Conservation (phyloP, 2,888 invertebrate genomes). For the Nomada goodeniana region DNA sequence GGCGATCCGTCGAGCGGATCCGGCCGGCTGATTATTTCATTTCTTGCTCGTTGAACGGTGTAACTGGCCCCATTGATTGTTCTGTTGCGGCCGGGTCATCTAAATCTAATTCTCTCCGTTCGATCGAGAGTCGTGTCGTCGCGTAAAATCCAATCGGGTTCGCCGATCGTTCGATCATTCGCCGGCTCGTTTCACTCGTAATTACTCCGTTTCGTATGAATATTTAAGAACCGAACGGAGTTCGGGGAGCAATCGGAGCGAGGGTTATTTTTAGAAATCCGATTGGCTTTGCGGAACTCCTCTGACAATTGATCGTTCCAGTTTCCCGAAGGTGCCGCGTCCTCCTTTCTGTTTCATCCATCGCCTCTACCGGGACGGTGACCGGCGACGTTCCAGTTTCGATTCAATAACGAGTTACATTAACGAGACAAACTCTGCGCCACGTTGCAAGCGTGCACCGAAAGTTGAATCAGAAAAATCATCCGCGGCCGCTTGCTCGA, state of each 20-base stretch:
- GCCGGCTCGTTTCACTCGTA: not conserved
- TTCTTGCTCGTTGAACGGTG: conserved; percentile 32
- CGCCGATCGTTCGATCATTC: not conserved
- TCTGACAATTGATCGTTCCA: not conserved
- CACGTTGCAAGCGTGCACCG: not conserved
- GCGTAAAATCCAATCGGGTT: not conserved
- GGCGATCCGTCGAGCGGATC: not conserved
- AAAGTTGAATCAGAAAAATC: not conserved
- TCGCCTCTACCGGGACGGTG: not conserved
- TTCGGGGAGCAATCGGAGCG: not conserved
- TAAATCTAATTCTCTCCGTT: conserved; percentile 26
- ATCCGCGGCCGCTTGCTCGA: not conserved
- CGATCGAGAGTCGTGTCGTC: not conserved
- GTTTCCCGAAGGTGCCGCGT: not conserved
- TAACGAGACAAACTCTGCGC: too few species aligned
- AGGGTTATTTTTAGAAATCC: not conserved
- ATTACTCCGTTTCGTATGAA: not conserved
- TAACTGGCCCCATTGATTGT: conserved; percentile 47
- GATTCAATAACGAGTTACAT: too few species aligned
- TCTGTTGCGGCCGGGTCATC: conserved; percentile 41
- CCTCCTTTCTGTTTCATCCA: not conserved
- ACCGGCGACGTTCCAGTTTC: not conserved
- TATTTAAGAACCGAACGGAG: not conserved
- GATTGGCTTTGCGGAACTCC: not conserved
- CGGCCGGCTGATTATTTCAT: conserved; percentile 30